Conservation (phyloP, 2,113 vertebrate species). For the Tragelaphus scriptus region DNA sequence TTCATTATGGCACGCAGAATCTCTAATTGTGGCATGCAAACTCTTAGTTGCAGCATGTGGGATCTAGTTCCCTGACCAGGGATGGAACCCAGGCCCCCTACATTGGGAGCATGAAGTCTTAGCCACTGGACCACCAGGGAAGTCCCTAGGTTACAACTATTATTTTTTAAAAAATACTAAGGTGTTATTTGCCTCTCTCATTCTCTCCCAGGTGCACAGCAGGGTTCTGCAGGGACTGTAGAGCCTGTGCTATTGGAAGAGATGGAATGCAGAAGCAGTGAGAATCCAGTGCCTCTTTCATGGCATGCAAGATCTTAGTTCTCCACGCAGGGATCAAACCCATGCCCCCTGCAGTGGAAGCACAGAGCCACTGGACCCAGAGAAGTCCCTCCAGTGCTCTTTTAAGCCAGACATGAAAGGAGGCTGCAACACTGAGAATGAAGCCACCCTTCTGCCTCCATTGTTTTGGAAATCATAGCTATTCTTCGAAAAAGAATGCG, state of each 20-base stretch:
- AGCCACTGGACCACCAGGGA: background rate
- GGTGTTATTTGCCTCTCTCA: background rate
- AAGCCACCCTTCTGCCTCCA: background rate
- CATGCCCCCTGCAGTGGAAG: background rate
- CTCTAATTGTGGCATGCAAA: background rate
- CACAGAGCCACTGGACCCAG: background rate
- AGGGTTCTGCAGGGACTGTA: background rate
- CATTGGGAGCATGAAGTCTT: background rate
- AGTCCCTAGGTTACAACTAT: background rate
- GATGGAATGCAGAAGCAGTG: background rate
- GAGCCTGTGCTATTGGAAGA: accelerated
- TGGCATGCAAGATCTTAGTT: background rate
- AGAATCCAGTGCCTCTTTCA: background rate
- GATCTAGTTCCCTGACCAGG: background rate
- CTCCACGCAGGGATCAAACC: background rate
- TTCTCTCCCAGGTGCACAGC: background rate
- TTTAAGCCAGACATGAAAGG: background rate
- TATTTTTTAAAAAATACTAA: background rate
- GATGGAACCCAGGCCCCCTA: background rate
- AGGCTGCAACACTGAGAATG: background rate
- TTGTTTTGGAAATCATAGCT: background rate
- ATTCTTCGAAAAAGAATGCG: background rate
- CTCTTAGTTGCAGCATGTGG: background rate
- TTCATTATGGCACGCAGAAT: background rate
- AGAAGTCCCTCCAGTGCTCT: background rate